Percentiles rank a stretch among this genome's conserved stretches.
Evolutionary conservation across 92 coral and sea anemone species (phyloP).

Genomic region (Ricordea florida): DNA sequence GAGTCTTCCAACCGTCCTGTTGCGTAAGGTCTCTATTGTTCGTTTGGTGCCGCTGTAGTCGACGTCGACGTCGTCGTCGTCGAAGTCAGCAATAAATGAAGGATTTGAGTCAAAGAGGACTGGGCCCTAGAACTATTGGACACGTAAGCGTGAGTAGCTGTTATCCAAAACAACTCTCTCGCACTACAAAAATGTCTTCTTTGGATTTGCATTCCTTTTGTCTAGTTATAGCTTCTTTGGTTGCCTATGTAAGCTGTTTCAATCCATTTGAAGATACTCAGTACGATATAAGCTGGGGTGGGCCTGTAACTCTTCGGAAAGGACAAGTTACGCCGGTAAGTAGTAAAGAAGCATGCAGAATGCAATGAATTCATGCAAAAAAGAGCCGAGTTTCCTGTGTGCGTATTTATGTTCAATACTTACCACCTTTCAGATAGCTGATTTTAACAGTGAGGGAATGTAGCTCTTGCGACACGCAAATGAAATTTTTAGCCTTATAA

Average conservation of each 20-base stretch:
- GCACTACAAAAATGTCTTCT: background rate
- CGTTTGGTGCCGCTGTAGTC: too few species aligned
- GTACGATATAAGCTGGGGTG: constrained; percentile 92
- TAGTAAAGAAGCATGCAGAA: background rate
- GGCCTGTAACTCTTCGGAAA: constrained; percentile 78
- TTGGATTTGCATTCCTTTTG: background rate
- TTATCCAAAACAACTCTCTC: background rate
- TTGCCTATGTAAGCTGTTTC: constrained; percentile 56
- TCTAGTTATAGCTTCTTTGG: constrained; percentile 48
- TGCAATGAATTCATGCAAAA: background rate
- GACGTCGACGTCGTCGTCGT: too few species aligned
- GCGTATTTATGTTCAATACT: background rate
- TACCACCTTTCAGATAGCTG: background rate
- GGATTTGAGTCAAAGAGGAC: background rate
- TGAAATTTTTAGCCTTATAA: too few species aligned
- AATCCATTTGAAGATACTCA: constrained; percentile 84
- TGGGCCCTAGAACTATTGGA: constrained; percentile 14
- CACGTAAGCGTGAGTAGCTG: background rate
- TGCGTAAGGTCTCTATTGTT: too few species aligned
- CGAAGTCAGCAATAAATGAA: too few species aligned
- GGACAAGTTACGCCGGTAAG: constrained; percentile 81
- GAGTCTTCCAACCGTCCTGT: too few species aligned
- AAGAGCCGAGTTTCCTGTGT: background rate
- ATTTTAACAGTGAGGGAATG: too few species aligned
- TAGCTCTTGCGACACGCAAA: too few species aligned